Evolutionary conservation across 2,888 invertebrate species (phyloP).

Genomic region (Tetranychus piercei): DNA sequence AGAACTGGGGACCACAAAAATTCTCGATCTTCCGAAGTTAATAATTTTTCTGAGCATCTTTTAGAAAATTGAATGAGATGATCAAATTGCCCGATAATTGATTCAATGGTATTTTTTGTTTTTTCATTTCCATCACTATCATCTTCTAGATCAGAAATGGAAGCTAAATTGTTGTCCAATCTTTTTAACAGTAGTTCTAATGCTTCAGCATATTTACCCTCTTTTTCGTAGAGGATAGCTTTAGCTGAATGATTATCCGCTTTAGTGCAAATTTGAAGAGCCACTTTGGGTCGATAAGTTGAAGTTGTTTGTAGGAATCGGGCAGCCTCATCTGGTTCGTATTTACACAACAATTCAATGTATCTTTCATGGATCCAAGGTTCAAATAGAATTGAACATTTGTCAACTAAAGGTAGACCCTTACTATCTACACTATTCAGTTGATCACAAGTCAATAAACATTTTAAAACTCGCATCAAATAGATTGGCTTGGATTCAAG

Average conservation of each 20-base stretch:
- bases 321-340: conserved; percentile 40
- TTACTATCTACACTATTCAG: background rate
- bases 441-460: conserved; percentile 27
- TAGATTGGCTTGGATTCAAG: conserved; percentile 35
- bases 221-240: conserved; percentile 32
- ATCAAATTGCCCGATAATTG: conserved; percentile 30
- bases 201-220: conserved; percentile 39
- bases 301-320: conserved; percentile 35
- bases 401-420: conserved; percentile 10
- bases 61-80: conserved; percentile 34
- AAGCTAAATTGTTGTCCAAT: conserved; percentile 27
- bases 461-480: conserved; percentile 43
- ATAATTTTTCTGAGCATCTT: conserved; percentile 35
- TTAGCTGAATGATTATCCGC: background rate
- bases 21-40: conserved; percentile 36
- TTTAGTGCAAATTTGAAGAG: background rate
- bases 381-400: conserved; percentile 31
- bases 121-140: background rate
- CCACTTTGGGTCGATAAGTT: conserved; percentile 24
- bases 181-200: conserved; percentile 48
- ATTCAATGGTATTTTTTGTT: conserved; percentile 24
- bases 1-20: conserved; percentile 36
- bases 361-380: conserved; percentile 42
- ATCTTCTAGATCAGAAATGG: conserved; percentile 23
- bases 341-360: conserved; percentile 45